Conservation (phyloP, 2,113 vertebrate genomes). For the Budorcas taxicolor region DNA sequence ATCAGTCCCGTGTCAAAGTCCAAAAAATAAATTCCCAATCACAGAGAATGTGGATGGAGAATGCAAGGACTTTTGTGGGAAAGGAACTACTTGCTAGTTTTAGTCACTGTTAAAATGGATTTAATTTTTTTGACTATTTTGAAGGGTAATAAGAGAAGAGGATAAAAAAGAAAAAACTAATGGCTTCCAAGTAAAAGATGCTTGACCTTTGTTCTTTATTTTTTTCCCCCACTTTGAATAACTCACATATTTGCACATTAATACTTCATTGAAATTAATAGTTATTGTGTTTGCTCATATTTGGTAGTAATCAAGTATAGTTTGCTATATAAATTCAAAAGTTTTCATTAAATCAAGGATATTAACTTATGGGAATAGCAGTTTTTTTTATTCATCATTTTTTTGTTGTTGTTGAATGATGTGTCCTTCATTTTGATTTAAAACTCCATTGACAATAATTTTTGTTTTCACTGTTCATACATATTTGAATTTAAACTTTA, state of each 20-base stretch:
- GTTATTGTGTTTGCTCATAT: not conserved
- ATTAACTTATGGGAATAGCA: not conserved
- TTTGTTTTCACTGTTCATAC: conserved; percentile 71
- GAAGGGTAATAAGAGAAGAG: not conserved
- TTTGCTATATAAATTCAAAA: not conserved
- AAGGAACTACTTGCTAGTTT: not conserved
- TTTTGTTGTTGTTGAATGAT: not conserved
- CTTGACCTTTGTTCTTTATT: not conserved
- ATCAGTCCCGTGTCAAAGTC: not conserved
- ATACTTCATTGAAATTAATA: not conserved
- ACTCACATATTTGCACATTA: not conserved
- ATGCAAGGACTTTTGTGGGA: not conserved
- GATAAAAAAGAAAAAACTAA: not conserved
- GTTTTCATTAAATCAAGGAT: not conserved
- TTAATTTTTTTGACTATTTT: not conserved
- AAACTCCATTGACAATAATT: conserved; percentile 69
- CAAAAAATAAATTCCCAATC: not conserved
- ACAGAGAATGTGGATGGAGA: not conserved
- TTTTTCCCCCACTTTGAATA: not conserved
- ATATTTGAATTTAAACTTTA: conserved; percentile 75
- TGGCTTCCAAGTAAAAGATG: not conserved
- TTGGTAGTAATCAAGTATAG: not conserved
- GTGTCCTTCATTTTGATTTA: conserved; percentile 55
- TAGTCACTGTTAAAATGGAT: not conserved
- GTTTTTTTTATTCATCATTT: not conserved